These are phyloP conservation scores for Subacronicta megacephala DNA, from an alignment of 2,888 invertebrate genomes.

Conservation along the genomic window DNA sequence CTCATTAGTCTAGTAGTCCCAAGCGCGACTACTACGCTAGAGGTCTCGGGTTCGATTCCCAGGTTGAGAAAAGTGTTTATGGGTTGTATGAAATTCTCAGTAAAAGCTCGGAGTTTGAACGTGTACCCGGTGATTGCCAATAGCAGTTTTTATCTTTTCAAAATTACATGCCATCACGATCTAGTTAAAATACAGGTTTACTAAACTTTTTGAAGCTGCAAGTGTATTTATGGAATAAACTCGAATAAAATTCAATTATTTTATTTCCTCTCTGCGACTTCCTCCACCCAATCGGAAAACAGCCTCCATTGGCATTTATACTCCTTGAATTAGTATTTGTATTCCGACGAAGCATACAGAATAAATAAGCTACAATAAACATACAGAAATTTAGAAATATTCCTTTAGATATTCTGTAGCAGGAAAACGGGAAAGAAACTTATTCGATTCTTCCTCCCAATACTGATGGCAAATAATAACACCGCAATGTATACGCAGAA, in stretches of 20 bases:
- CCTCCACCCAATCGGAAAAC: not conserved
- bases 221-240: not conserved
- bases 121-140: no score
- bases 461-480: constrained; percentile 39
- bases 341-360: constrained; percentile 22
- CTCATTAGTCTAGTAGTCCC: no score
- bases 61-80: no score
- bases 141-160: no score
- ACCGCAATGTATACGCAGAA: constrained; percentile 9
- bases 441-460: constrained; percentile 31
- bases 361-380: constrained; percentile 31
- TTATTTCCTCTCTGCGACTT: not conserved
- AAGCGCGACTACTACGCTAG: no score
- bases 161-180: no score
- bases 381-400: constrained; percentile 41
- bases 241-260: not conserved
- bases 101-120: no score
- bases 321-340: constrained; percentile 28
- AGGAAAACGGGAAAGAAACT: constrained; percentile 35
- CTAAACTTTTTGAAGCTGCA: no score
- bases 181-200: no score
- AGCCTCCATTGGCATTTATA: constrained; percentile 12
- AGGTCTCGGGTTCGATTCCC: no score
- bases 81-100: no score
- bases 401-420: constrained; percentile 23